phyloP scores from a whole-genome alignment of 1,140 invertebrate genomes.

The Contarinia nasturtii region DNA sequence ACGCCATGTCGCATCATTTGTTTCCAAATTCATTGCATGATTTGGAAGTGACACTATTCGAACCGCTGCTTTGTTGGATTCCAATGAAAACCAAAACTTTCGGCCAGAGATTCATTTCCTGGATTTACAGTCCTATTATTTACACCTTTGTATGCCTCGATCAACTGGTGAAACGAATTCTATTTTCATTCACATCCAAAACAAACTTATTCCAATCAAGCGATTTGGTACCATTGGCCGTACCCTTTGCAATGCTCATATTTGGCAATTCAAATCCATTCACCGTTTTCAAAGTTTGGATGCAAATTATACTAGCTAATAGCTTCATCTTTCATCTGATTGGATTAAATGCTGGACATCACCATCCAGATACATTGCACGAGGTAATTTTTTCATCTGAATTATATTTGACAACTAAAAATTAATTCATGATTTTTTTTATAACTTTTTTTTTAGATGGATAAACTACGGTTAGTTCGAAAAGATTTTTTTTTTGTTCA shows the following conservation, averaged over 20 bases:
- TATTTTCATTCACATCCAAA: constrained; percentile 7
- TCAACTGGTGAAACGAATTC: constrained; percentile 25
- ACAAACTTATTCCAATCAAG: constrained; percentile 11
- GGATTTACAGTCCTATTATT: constrained; percentile 29
- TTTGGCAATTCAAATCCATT: constrained; percentile 12
- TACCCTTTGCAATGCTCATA: constrained; percentile 31
- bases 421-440: too few relatives aligned
- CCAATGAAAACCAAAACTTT: constrained; percentile 30
- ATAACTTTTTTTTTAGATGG: too few relatives aligned
- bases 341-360: constrained; percentile 59
- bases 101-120: constrained; percentile 23
- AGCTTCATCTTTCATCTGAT: constrained; percentile 44
- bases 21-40: constrained; percentile 64
- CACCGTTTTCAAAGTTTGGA: constrained; percentile 30
- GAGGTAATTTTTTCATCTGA: too few relatives aligned
- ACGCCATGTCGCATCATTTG: constrained; percentile 60
- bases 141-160: constrained; percentile 24
- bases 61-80: constrained; percentile 50
- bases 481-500: too few relatives aligned
- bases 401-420: too few relatives aligned
- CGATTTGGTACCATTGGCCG: constrained; percentile 27
- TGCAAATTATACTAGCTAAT: constrained; percentile 30
- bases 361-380: constrained; percentile 66
- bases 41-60: constrained; percentile 46
- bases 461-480: too few relatives aligned